Evolutionary conservation across 2,113 vertebrate species (phyloP), one percentile per base, ranked within the genome.

Genomic region (Gorsachius goisagi): DNA sequence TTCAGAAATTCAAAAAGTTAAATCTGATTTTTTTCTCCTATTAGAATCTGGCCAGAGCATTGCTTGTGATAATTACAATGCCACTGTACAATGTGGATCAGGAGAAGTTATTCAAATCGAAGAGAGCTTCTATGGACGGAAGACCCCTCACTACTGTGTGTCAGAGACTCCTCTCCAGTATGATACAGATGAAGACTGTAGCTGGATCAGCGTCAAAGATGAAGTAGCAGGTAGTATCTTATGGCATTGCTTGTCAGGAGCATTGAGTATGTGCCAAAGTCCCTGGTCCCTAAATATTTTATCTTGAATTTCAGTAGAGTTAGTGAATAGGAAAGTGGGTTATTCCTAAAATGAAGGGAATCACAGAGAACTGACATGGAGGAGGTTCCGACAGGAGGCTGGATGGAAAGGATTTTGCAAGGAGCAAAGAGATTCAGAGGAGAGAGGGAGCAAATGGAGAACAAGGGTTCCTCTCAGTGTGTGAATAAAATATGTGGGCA

Each of bases 61-160:
- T 77, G 98, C 98, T 44, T 99, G 99, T 74, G 95, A 98, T 15
- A 98, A 98, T 44, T 97, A 97, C 94, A 99, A 99, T 32, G 98
- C 98, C 44, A 99, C 99, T 27, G 79, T 99, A 64, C 98, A 99
- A 62, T 99, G 99, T 66, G 98, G 98, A 32, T 99, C 98, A 1
- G 99, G 99, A 91, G 97, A 99, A 94, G 99, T 99, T 55, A 98
- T 99, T 90, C 97, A 98, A 79, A 97, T 99, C 47, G 98, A 96
- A 26, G 98, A 99, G 21, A 98, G 99, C 63, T 98, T 99, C 97
- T 99, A 98, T 0, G 99, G 99, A 56, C 96, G 98, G 63, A 99
- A 98, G 96, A 99, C 97, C 4, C 97, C 98, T 59, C 97, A 99
- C 94, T 99, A 99, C 81, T 99, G 99, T 79, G 87, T 95, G 56